phyloP scores from a whole-genome alignment of 53 echinoderm and acorn worm genomes.

The Antedon mediterranea region DNA sequence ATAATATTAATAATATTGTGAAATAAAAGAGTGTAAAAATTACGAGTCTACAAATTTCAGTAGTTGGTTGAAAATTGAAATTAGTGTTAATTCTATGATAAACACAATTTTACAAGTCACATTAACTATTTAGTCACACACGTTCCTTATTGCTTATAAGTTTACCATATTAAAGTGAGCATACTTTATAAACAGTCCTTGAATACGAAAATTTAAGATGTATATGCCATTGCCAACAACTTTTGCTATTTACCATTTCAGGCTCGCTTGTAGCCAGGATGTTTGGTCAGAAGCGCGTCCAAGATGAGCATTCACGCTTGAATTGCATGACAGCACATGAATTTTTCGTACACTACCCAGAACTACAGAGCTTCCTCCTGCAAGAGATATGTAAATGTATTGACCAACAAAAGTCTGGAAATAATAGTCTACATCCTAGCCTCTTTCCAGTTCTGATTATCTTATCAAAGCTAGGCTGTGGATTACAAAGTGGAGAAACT shows the following conservation, averaged over 20 bases:
- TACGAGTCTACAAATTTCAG: not conserved
- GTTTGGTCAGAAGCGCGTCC: constrained; percentile 87
- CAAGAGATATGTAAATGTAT: constrained; percentile 37
- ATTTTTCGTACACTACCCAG: constrained; percentile 63
- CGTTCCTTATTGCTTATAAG: too few species aligned
- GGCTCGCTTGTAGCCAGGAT: constrained; percentile 66
- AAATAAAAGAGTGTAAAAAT: not conserved
- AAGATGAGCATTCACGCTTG: constrained; percentile 81
- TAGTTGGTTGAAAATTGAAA: too few species aligned
- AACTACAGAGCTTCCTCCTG: constrained; percentile 44
- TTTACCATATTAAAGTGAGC: too few species aligned
- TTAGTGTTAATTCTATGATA: too few species aligned
- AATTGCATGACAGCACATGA: constrained; percentile 62
- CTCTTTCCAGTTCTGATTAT: constrained; percentile 77
- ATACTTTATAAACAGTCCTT: too few species aligned
- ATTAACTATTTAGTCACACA: too few species aligned
- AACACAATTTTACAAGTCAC: too few species aligned
- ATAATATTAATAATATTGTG: too few species aligned
- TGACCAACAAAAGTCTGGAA: constrained; percentile 5
- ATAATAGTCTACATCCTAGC: constrained; percentile 44
- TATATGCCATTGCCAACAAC: too few species aligned
- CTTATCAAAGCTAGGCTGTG: constrained; percentile 72
- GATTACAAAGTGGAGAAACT: constrained; percentile 22
- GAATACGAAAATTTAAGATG: too few species aligned
- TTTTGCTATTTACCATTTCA: not conserved